Evolutionary conservation across 2,888 invertebrate species (phyloP).

Genomic region (Papilio gigon): DNA sequence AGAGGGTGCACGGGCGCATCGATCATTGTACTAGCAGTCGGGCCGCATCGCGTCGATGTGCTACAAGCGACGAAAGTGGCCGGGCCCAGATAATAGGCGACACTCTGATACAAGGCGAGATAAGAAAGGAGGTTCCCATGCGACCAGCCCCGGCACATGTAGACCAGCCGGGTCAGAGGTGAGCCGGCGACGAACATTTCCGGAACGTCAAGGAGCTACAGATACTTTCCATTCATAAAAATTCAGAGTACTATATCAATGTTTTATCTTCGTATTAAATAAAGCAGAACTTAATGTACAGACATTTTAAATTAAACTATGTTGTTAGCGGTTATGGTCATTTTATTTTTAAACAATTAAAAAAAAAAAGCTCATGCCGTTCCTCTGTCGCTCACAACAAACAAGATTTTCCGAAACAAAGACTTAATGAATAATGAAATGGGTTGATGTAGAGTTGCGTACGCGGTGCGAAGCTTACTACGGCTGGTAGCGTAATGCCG

Average conservation of each 20-base stretch:
- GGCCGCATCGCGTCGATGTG: constrained; percentile 68
- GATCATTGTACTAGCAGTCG: constrained; percentile 75
- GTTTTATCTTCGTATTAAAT: constrained; percentile 1
- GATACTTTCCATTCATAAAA: constrained; percentile 33
- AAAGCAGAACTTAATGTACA: background rate
- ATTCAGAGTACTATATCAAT: constrained; percentile 11
- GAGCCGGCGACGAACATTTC: constrained; percentile 62
- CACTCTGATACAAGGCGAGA: constrained; percentile 79
- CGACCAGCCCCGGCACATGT: constrained; percentile 61
- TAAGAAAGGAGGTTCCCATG: constrained; percentile 78
- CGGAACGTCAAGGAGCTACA: constrained; percentile 40
- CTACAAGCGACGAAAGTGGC: constrained; percentile 77
- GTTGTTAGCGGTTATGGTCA: too few relatives aligned
- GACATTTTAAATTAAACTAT: background rate
- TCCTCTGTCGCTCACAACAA: too few relatives aligned
- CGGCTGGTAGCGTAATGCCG: constrained; percentile 57
- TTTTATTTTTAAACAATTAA: too few relatives aligned
- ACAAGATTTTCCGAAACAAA: background rate
- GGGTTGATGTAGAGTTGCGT: constrained; percentile 14
- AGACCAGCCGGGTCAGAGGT: constrained; percentile 64
- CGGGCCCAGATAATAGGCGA: constrained; percentile 79
- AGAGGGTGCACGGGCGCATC: constrained; percentile 66
- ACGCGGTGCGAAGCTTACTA: constrained; percentile 59
- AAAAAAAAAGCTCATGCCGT: background rate
- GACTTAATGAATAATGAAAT: constrained; percentile 4